Base-by-base conservation (phyloP, 2,113 vertebrate genomes). In the Sula dactylatra region DNA sequence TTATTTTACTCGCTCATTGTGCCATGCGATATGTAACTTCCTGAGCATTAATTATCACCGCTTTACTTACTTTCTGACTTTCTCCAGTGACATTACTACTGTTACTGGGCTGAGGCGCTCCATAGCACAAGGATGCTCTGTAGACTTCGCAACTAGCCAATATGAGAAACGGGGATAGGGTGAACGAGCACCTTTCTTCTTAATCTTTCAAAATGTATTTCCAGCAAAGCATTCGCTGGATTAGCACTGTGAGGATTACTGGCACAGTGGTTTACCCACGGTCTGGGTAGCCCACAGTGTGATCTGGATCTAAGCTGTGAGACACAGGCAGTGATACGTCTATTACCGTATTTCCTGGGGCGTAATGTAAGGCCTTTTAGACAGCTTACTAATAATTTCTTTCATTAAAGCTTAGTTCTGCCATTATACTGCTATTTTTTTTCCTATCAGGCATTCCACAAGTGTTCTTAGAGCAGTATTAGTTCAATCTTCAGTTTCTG, bases 71-170 rank as follows among this genome's bases (percentile, higher is more conserved):
- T 42, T 16, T 9, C 36, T 14, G 5, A 5, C 20, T 13, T 8
- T 10, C 36, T 3, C 8, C 40, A 13, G 38, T 3, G 31, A 2
- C 2, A 0, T 17, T 14, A 9, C 19, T 5, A 2, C 50, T 19
- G n/a, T 21, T 12, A 2, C 83, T 8, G 47, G 44, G 5, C n/a
- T 5, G 62, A 34, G 49, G n/a, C 2, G 3, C 49, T 21, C 70
- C 16, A 2, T 3, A 10, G n/a, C 73, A 31, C 65, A 0, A 0
- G 32, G 55, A 1, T 6, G 42, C 32, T 59, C 84, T 22, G 52
- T 4, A 24, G 67, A 2, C 42, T 21, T n/a, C 3, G 4, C 24
- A 10, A 5, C 52, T 18, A 22, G 58, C 64, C 54, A 0, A 0
- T 5, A 6, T 2, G n/a, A 38, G 74, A 4, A 31, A 49, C 26